These are phyloP conservation scores for Paedocypris sp. DNA, from an alignment of 2,113 vertebrate species.

Conservation along the genomic window DNA sequence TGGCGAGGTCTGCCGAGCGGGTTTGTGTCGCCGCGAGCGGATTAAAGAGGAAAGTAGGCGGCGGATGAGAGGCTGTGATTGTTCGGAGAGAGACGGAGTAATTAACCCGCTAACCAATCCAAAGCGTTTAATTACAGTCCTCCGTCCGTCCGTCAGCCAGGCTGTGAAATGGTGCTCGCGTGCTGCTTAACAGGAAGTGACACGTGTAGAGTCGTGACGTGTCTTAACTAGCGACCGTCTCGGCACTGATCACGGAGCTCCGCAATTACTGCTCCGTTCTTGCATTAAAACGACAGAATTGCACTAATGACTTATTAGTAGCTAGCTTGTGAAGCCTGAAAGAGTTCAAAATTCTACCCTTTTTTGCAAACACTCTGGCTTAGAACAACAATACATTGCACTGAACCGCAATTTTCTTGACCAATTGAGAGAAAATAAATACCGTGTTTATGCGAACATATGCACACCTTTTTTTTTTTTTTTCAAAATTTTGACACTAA, in stretches of 20 bases:
- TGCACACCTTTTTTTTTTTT: too few relatives aligned
- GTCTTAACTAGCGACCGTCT: too few relatives aligned
- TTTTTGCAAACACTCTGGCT: too few relatives aligned
- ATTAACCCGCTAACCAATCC: slow-evolving; percentile 20
- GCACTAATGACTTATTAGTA: too few relatives aligned
- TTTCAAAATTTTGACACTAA: too few relatives aligned
- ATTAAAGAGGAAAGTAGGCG: background rate
- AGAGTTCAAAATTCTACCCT: too few relatives aligned
- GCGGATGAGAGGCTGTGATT: background rate
- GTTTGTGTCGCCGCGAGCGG: background rate
- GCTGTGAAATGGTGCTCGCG: slow-evolving; percentile 20
- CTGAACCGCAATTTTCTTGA: too few relatives aligned
- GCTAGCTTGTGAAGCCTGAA: too few relatives aligned
- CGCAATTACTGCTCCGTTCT: background rate
- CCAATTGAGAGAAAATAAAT: too few relatives aligned
- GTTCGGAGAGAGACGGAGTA: slow-evolving; percentile 23
- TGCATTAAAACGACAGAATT: too few relatives aligned
- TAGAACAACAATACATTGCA: too few relatives aligned
- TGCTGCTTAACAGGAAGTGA: slow-evolving; percentile 28
- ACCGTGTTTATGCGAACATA: too few relatives aligned
- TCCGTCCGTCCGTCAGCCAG: slow-evolving; percentile 13
- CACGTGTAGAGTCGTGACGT: slow-evolving; percentile 37
- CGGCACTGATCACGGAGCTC: background rate
- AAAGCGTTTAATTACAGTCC: slow-evolving; percentile 10
- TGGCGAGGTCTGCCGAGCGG: background rate